Conservation (phyloP, 2,888 invertebrate species). For the Synanthedon myopaeformis region DNA sequence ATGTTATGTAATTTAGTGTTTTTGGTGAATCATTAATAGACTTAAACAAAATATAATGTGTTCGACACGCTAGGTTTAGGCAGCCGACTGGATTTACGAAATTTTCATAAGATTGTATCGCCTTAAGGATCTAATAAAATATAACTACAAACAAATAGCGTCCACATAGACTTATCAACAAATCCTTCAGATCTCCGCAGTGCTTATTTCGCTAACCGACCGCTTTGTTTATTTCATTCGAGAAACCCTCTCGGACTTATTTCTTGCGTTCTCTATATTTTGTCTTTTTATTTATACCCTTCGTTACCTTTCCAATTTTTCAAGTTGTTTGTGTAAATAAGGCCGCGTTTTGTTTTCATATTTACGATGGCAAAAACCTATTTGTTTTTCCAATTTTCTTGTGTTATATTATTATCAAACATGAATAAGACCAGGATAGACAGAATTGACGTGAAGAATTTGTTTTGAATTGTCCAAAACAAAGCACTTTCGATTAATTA, state of each 20-base stretch:
- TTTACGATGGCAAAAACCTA: neutral
- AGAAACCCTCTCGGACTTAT: slow-evolving; percentile 14
- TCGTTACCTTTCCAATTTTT: slow-evolving; percentile 9
- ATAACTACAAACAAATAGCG: neutral
- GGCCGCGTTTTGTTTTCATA: neutral
- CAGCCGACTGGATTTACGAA: neutral
- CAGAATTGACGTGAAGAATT: too few species aligned
- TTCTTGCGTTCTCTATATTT: slow-evolving; percentile 13
- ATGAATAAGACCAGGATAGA: too few species aligned
- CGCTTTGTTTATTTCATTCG: slow-evolving; percentile 20
- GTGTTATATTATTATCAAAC: neutral
- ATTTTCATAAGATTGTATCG: slow-evolving; percentile 5
- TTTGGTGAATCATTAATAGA: too few species aligned
- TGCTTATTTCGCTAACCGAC: slow-evolving; percentile 22
- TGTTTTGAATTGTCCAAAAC: too few species aligned
- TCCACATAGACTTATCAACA: slow-evolving; percentile 10
- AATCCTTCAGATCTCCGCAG: slow-evolving; percentile 15
- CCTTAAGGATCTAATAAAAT: neutral
- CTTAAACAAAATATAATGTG: too few species aligned
- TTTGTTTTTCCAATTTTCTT: neutral
- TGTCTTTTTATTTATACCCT: slow-evolving; percentile 7
- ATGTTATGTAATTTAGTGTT: too few species aligned
- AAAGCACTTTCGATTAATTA: too few species aligned
- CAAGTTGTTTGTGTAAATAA: slow-evolving; percentile 2
- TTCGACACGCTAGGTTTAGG: too few species aligned